Evolutionary conservation across 2,888 invertebrate species (phyloP), one percentile per base, ranked within the genome.

Genomic region (Sinhomidia bicolor): DNA sequence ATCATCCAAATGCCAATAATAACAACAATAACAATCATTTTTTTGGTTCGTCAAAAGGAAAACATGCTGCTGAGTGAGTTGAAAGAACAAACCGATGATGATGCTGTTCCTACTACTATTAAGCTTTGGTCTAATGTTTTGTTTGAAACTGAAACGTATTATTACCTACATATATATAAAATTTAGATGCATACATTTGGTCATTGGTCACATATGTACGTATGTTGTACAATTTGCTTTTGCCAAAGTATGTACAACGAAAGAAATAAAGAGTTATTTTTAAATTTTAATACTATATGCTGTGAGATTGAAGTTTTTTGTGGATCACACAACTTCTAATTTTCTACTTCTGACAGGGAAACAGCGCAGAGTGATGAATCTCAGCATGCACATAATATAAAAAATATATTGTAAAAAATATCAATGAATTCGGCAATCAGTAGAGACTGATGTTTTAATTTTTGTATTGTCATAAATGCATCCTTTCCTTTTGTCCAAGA

Each of bases 1-100:
- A 68, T 86, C 71, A 80, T 80, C 71, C 80, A 41, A 44, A 54
- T 86, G 80, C 86, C 86, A 86, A 86, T 80, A 80, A 86, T 79
- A 85, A 85, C 85, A 36, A 85, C n/a, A n/a, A 85, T 83, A 74
- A 76, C 76, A 65, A 80, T 80, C 71, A 80, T 71, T 20, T 68
- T 65, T 47, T 47, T 68, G 12, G 54, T 54, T 68, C 71, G 6
- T 41, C 36, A 41, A 9, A 74, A 14, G 47, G 20, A 26, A 80
- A 74, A 81, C 5, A 60, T 10, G n/a, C 36, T 12, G 32, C 23
- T 0, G 71, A 60, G 60, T 36, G 60, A 85, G 32, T 14, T 0
- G 71, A 60, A 79, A 60, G 60, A 85, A 85, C 79, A 85, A 85
- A 76, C 62, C 44, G 23, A 47, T 7, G 29, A 41, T 84, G 23